These are phyloP conservation scores for Shinisaurus crocodilurus DNA, from an alignment of 2,113 vertebrate species.

Conservation along the genomic window DNA sequence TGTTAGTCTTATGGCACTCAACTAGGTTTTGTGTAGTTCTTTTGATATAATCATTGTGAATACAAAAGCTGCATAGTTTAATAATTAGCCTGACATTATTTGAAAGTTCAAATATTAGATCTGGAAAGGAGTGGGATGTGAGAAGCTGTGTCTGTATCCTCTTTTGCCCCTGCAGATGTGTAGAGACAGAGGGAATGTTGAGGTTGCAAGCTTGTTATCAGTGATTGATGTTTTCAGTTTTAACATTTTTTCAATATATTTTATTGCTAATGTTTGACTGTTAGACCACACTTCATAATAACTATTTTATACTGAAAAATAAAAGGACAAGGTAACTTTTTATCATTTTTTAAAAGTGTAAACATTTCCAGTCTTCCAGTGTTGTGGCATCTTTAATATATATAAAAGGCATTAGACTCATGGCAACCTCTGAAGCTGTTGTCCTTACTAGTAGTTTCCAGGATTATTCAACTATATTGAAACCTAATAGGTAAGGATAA, in stretches of 20 bases:
- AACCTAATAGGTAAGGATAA: not conserved
- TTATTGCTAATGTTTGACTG: not conserved
- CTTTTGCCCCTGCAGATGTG: not conserved
- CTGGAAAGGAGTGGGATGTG: not conserved
- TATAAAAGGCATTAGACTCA: not conserved
- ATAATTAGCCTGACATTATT: conserved; percentile 1
- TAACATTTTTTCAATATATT: not conserved
- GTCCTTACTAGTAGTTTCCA: not conserved
- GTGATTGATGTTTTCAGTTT: not conserved
- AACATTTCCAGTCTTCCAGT: not conserved
- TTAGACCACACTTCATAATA: not conserved
- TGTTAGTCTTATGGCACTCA: not conserved
- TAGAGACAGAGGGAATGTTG: not conserved
- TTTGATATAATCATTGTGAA: not conserved
- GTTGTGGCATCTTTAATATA: not conserved
- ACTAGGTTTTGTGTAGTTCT: not conserved
- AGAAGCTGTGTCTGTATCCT: not conserved
- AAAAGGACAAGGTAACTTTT: not conserved
- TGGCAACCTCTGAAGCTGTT: not conserved
- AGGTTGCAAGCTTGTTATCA: not conserved
- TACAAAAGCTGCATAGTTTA: not conserved
- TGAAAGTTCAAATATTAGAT: not conserved
- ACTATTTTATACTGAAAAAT: not conserved
- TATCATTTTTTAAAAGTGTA: not conserved
- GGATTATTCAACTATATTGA: not conserved